Conservation (phyloP, 2,797 vertebrate species). For the Cirrhinus molitorella region DNA sequence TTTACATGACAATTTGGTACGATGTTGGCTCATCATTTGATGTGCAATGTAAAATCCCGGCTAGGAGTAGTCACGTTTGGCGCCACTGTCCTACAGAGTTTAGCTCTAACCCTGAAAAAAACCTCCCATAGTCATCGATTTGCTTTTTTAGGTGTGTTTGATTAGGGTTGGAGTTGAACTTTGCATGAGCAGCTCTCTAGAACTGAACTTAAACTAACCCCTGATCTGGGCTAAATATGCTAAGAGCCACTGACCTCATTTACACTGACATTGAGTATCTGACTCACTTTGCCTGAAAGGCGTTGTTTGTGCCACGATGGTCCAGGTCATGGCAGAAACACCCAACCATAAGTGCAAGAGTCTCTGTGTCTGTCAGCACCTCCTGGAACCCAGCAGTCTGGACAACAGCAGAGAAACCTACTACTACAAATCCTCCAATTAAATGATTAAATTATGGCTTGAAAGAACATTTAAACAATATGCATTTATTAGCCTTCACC, state of each 20-base stretch:
- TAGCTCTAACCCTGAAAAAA: too few relatives aligned
- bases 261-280: background rate
- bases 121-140: too few relatives aligned
- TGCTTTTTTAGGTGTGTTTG: too few relatives aligned
- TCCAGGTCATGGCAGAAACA: slow-evolving; percentile 84
- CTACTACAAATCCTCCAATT: background rate
- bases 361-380: slow-evolving; percentile 80
- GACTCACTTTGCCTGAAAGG: slow-evolving; percentile 84
- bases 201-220: too few relatives aligned
- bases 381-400: slow-evolving; percentile 82
- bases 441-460: background rate
- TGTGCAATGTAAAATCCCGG: background rate
- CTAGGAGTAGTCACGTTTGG: too few relatives aligned
- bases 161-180: too few relatives aligned
- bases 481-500: slow-evolving; percentile 1
- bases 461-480: slow-evolving; percentile 3
- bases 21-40: background rate
- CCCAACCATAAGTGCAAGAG: slow-evolving; percentile 83
- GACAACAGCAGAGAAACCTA: slow-evolving; percentile 38
- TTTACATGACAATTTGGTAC: background rate
- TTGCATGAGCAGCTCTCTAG: too few relatives aligned
- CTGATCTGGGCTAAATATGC: background rate
- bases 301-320: slow-evolving; percentile 84
- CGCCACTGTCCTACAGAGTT: too few relatives aligned
- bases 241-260: background rate